Evolutionary conservation across 2,888 invertebrate species (phyloP), one percentile per base, ranked within the genome.

Genomic region (Griposia aprilina): DNA sequence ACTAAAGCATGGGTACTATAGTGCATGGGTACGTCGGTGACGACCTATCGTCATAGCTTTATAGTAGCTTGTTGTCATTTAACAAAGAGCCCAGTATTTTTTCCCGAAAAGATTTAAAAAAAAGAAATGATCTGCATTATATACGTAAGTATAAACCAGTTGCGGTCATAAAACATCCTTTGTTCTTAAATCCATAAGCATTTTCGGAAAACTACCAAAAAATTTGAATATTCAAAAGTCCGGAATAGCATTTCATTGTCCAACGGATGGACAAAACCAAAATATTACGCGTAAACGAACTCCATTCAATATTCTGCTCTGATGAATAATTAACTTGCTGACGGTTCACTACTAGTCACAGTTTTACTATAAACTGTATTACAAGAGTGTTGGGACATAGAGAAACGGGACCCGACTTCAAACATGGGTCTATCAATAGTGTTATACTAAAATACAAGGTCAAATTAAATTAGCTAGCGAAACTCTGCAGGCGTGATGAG

Each of bases 321-420:
- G 84, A 86, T 90, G 90, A 90, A 90, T 90, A 90, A 91, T 91
- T 90, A 87, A 90, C 81, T 60, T 74, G 71, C 75, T 76, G 85
- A 72, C 78, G 69, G 78, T 78, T 76, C 72, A 72, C 79, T 83
- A 74, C 62, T 57, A 73, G 71, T 55, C 68, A 69, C 55, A 74
- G 63, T 70, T 70, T 60, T 55, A 52, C 36, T 74, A 72, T 55
- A 68, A 41, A 71, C 55, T 63, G 41, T 71, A 68, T 60, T 7
- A 57, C 67, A 63, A 45, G 6, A 36, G 1, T 72, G 65, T 71
- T 68, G 30, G 20, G 55, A 73, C 11, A 55, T 36, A 48, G 15
- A 23, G 8, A 13, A 59, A 45, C 69, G 70, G 69, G 69, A 69
- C 41, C n/a, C 41, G 65, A 74, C 57, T 68, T n/a, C 23, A n/a